Evolutionary conservation across 2,113 vertebrate genomes (phyloP), one percentile per base, ranked within the genome.

Genomic region (Grammatotria lemairii): DNA sequence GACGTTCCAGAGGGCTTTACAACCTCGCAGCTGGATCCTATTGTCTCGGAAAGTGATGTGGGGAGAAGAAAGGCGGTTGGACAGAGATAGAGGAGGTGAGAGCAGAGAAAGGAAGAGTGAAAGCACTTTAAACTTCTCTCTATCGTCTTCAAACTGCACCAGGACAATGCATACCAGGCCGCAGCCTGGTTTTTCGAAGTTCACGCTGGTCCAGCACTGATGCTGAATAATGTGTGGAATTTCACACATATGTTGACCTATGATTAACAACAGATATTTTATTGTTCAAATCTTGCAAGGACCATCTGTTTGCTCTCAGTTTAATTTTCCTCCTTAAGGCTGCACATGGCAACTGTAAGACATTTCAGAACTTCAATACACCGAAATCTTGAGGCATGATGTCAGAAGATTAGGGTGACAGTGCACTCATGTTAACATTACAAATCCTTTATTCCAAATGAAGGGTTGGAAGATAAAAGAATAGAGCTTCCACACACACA

Each of bases 21-120:
- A 82, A 90, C 92, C 92, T 93, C 91, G 84, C 96, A 96, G 96
- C 95, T 96, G 96, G 94, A 96, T 94, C 87, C 85, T 51, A 95
- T 97, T 95, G 95, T 95, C 87, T 91, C 82, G 53, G 49, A 92
- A 88, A 92, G 88, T 91, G 80, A 79, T 78, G 60, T 42, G 84
- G 81, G n/a, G 90, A 91, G 78, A 87, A 90, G 82, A 91, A 86
- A 90, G 88, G 82, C 78, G 8, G 75, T 80, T 54, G 55, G 88
- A 86, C 75, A 49, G 73, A 93, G 80, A 92, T 54, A 53, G 85
- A 92, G 42, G 88, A 90, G 88, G 84, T 92, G 91, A 87, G 81
- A 91, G 94, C 63, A 87, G 84, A 90, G 79, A 82, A 51, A 88
- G 33, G 80, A 87, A 89, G 86, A 90, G 51, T 90, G 89, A 90